Evolutionary conservation across 2,797 vertebrate genomes (phyloP).

Genomic region (Caiman crocodilus): DNA sequence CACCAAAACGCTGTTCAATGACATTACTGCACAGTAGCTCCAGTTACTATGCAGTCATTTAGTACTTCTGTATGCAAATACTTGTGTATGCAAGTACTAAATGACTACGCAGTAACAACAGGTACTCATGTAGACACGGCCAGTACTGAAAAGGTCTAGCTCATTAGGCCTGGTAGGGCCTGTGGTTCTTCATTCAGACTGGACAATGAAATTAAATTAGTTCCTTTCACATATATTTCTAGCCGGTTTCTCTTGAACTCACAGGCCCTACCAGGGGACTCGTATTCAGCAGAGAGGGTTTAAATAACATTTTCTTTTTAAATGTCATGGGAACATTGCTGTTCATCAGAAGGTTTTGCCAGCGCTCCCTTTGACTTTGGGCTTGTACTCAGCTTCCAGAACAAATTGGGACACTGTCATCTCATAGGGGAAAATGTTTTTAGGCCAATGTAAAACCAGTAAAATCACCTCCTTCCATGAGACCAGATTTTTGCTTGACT

Average conservation of each 20-base stretch:
- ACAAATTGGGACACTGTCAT: background rate
- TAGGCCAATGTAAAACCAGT: background rate
- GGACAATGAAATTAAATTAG: background rate
- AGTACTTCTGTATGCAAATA: no score
- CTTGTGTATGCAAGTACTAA: no score
- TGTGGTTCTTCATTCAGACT: background rate
- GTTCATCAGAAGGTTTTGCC: background rate
- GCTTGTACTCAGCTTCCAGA: background rate
- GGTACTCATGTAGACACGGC: no score
- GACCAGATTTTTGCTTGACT: background rate
- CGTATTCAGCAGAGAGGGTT: background rate
- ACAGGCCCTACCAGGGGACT: background rate
- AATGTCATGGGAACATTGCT: background rate
- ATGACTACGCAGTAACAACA: no score
- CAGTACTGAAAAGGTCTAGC: no score
- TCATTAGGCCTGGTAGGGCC: background rate
- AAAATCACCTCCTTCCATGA: background rate
- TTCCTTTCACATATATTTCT: slow-evolving; percentile 4
- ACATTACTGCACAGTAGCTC: no score
- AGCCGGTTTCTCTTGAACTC: background rate
- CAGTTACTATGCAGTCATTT: no score
- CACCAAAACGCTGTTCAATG: no score
- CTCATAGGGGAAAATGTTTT: background rate
- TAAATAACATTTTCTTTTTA: background rate
- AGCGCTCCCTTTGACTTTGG: background rate